phyloP scores from a whole-genome alignment of 2,888 invertebrate species.

The Phyto melanocephala region DNA sequence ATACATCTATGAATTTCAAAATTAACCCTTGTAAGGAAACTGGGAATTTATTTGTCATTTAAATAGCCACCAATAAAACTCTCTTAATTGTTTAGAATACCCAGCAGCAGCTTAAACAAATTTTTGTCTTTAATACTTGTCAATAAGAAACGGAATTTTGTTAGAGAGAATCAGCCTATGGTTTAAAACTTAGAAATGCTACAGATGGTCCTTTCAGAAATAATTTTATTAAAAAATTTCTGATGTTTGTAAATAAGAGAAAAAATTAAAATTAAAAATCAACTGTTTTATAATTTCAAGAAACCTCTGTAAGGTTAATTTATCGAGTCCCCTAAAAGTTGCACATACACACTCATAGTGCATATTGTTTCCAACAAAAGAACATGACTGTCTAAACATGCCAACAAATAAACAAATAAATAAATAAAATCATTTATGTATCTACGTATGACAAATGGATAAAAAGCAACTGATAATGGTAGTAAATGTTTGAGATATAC shows the following conservation, averaged over 20 bases:
- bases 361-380: not conserved
- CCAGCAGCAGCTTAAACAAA: no score
- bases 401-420: constrained; percentile 38
- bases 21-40: constrained; percentile 5
- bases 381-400: constrained; percentile 32
- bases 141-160: no score
- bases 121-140: no score
- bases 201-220: no score
- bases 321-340: not conserved
- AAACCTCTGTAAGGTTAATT: not conserved
- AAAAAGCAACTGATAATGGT: constrained; percentile 55
- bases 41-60: not conserved
- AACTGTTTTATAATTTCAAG: not conserved
- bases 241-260: no score
- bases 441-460: constrained; percentile 46
- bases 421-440: constrained; percentile 15
- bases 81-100: no score
- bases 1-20: not conserved
- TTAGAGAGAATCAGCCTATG: no score
- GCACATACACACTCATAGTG: not conserved
- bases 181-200: no score
- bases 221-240: no score
- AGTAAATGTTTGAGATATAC: constrained; percentile 49
- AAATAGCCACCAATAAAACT: no score
- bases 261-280: not conserved